Conservation (phyloP, 2,888 invertebrate genomes). For the Dione vanillae region DNA sequence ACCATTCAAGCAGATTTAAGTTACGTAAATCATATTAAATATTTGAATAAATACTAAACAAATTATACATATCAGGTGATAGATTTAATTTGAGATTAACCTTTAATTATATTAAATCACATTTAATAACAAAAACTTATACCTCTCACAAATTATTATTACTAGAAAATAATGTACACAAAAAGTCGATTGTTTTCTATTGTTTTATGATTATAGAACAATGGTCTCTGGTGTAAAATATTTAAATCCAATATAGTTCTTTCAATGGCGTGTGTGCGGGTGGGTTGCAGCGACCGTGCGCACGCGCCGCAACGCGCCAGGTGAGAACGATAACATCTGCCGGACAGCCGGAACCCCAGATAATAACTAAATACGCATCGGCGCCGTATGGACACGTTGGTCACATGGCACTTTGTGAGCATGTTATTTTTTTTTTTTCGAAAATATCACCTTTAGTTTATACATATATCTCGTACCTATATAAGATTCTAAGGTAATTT, state of each 20-base stretch:
- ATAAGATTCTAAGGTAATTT: no score
- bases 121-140: not conserved
- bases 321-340: constrained; percentile 76
- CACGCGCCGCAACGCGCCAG: constrained; percentile 65
- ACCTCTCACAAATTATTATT: not conserved
- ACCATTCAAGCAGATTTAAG: no score
- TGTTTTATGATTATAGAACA: constrained; percentile 20
- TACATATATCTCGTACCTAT: no score
- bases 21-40: no score
- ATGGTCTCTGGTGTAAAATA: constrained; percentile 20
- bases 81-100: no score
- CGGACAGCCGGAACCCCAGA: constrained; percentile 52
- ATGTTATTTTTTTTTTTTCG: constrained; percentile 40
- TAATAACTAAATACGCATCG: constrained; percentile 41
- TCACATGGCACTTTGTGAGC: constrained; percentile 10
- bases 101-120: not conserved
- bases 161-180: not conserved
- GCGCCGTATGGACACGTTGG: constrained; percentile 27
- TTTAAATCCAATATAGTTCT: constrained; percentile 28
- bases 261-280: constrained; percentile 42
- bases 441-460: no score
- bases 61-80: no score
- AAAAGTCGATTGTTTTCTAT: constrained; percentile 13
- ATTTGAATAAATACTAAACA: no score
- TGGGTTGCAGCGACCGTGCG: constrained; percentile 47